phyloP scores from a whole-genome alignment of 2,888 invertebrate species.

The Tenthredo notha region DNA sequence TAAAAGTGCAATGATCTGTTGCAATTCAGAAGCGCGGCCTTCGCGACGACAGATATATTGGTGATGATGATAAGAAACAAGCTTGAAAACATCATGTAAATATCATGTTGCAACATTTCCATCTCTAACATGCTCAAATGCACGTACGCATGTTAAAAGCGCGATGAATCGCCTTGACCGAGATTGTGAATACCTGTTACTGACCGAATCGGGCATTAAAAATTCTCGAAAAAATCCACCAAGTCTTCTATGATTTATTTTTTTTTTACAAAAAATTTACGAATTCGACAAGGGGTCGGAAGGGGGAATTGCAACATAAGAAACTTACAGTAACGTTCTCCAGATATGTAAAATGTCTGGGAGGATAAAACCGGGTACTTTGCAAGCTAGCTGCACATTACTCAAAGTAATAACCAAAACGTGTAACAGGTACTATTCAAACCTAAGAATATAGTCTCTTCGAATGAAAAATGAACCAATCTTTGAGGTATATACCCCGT shows the following conservation, averaged over 20 bases:
- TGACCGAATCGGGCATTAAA: neutral
- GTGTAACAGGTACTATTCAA: no score
- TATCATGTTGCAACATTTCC: neutral
- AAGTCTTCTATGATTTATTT: neutral
- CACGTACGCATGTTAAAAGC: constrained; percentile 2
- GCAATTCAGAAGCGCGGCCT: neutral
- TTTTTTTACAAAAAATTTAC: neutral
- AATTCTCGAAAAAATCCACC: neutral
- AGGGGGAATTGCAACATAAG: no score
- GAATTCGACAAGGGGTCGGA: no score
- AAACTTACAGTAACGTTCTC: no score
- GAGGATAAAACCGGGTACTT: no score
- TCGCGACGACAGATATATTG: neutral
- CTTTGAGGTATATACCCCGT: neutral
- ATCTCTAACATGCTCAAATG: neutral
- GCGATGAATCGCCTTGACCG: neutral
- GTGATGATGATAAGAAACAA: neutral
- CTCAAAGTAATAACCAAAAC: no score
- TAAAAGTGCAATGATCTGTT: neutral
- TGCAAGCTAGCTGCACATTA: no score
- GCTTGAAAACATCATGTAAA: neutral
- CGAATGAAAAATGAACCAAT: neutral
- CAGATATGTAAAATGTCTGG: no score
- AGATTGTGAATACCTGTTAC: neutral
- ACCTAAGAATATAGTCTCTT: no score